Percentiles rank a stretch among this genome's conserved stretches.
Evolutionary conservation across 2,888 invertebrate species (phyloP).

Genomic region (Dicyrtomina minuta): DNA sequence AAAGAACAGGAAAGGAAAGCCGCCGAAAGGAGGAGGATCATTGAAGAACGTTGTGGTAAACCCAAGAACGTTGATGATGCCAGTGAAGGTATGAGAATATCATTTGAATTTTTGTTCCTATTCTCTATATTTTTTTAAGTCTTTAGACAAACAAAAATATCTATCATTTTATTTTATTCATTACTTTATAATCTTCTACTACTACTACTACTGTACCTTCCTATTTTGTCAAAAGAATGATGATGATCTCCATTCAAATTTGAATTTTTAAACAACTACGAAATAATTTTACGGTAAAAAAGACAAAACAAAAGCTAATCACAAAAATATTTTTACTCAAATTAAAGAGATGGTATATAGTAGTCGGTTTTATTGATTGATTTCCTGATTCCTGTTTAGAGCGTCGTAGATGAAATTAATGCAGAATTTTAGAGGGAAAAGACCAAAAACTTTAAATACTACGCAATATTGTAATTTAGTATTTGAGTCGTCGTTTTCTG

Average conservation of each 20-base stretch:
- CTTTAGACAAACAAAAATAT: too few species aligned
- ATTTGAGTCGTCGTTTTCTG: too few species aligned
- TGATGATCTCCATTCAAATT: not conserved
- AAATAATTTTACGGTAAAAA: too few species aligned
- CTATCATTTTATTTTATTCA: not conserved
- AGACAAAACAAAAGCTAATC: too few species aligned
- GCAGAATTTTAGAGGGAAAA: too few species aligned
- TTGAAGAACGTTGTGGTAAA: constrained; percentile 91
- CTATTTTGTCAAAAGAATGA: not conserved
- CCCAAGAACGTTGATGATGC: constrained; percentile 87
- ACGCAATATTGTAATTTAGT: too few species aligned
- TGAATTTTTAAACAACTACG: not conserved
- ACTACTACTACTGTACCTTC: not conserved
- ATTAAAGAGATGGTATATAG: too few species aligned
- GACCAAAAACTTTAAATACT: too few species aligned
- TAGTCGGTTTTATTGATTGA: constrained; percentile 18
- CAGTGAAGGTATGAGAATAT: constrained; percentile 76
- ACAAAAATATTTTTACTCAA: too few species aligned
- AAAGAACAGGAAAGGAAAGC: constrained; percentile 99
- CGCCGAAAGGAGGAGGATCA: constrained; percentile 94
- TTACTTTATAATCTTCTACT: not conserved
- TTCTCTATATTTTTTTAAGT: not conserved
- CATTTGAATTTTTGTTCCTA: not conserved
- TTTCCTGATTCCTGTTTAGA: constrained; percentile 12
- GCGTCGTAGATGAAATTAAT: not conserved